Evolutionary conservation across 1,140 invertebrate species (phyloP).

Genomic region (Chironomus striatipennis): DNA sequence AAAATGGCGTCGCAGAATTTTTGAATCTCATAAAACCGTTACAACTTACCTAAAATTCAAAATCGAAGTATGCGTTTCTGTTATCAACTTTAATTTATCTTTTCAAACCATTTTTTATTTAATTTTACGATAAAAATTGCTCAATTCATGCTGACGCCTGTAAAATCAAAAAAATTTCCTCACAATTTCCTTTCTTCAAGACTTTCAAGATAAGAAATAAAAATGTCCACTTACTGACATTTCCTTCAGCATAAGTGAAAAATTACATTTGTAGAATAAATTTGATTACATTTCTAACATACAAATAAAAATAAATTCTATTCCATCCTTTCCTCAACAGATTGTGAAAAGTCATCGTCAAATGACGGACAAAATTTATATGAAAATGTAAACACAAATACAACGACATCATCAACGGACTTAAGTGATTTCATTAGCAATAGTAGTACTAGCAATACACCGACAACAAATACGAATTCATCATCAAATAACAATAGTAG

Average conservation of each 20-base stretch:
- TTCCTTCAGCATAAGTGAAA: background rate
- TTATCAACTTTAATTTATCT: no score
- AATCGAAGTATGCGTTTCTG: no score
- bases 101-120: no score
- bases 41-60: no score
- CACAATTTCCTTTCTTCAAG: background rate
- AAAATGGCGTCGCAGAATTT: no score
- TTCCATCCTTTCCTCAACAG: background rate
- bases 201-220: background rate
- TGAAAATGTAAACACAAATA: slow-evolving; percentile 12
- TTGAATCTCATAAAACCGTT: no score
- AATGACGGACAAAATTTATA: background rate
- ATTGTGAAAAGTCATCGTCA: slow-evolving; percentile 15
- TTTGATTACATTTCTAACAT: no score
- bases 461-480: slow-evolving; percentile 18
- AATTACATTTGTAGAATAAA: no score
- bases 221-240: background rate
- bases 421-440: slow-evolving; percentile 24
- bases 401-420: slow-evolving; percentile 23
- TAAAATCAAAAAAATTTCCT: no score
- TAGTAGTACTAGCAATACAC: slow-evolving; percentile 21
- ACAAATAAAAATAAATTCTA: background rate
- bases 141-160: no score
- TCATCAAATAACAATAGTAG: slow-evolving; percentile 18
- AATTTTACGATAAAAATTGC: no score